phyloP scores from a whole-genome alignment of 1,140 invertebrate genomes.

The Ips nitidus region DNA sequence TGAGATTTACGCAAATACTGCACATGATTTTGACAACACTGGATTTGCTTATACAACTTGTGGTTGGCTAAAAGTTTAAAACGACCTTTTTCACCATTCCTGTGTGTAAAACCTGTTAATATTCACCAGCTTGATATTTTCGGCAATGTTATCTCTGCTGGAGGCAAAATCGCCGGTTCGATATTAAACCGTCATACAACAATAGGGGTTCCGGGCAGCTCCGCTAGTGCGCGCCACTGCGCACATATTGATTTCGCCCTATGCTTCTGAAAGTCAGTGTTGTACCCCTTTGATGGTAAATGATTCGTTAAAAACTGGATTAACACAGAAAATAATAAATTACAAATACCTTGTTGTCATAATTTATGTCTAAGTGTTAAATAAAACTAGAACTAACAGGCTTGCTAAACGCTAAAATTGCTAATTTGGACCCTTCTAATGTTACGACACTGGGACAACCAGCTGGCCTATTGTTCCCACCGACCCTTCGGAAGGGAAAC shows the following conservation, averaged over 20 bases:
- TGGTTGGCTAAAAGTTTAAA: no score
- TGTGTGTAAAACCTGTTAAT: background rate
- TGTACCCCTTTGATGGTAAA: background rate
- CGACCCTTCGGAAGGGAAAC: constrained; percentile 35
- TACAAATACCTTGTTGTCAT: no score
- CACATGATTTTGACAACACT: no score
- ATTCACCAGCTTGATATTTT: constrained; percentile 22
- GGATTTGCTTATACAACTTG: no score
- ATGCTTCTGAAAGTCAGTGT: constrained; percentile 22
- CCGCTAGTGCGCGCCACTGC: constrained; percentile 44
- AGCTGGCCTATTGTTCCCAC: constrained; percentile 41
- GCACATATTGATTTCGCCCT: constrained; percentile 44
- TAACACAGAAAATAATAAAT: no score
- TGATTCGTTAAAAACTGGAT: no score
- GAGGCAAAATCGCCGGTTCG: constrained; percentile 34
- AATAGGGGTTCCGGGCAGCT: constrained; percentile 44
- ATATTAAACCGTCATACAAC: constrained; percentile 37
- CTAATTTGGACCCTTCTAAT: no score
- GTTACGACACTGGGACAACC: constrained; percentile 34
- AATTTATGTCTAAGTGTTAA: no score
- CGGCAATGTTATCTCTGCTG: constrained; percentile 33
- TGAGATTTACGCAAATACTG: no score
- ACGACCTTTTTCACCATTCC: no score
- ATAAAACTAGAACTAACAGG: no score
- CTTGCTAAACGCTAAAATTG: no score